Evolutionary conservation across 2,113 vertebrate genomes (phyloP).

Genomic region (Synchiropus splendidus): DNA sequence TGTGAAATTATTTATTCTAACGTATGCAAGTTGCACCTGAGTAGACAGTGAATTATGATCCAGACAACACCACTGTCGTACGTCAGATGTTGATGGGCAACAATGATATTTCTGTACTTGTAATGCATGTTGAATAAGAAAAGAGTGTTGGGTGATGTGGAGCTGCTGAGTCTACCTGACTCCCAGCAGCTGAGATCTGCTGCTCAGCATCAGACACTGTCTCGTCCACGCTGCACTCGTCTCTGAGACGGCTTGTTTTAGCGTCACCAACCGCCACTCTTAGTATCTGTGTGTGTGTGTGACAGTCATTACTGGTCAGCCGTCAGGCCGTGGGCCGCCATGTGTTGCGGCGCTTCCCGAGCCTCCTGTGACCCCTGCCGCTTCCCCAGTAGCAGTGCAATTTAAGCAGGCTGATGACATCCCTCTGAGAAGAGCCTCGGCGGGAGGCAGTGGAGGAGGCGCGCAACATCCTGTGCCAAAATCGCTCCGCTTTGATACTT

Average conservation of each 20-base stretch:
- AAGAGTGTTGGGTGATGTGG: too few species aligned
- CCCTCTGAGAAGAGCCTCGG: constrained; percentile 42
- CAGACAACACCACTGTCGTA: too few species aligned
- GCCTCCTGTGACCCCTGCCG: constrained; percentile 75
- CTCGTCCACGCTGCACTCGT: constrained; percentile 10
- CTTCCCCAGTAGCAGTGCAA: constrained; percentile 67
- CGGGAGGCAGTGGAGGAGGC: background rate
- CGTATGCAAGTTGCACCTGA: too few species aligned
- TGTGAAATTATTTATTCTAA: too few species aligned
- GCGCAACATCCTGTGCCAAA: constrained; percentile 1
- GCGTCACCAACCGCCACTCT: constrained; percentile 48
- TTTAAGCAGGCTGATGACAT: constrained; percentile 66
- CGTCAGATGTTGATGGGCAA: too few species aligned
- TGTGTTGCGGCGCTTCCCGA: constrained; percentile 56
- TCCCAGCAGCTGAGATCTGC: too few species aligned
- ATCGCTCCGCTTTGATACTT: constrained; percentile 10
- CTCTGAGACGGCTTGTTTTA: constrained; percentile 21
- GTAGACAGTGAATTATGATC: too few species aligned
- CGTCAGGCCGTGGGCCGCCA: constrained; percentile 59
- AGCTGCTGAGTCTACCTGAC: too few species aligned
- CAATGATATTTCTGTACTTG: too few species aligned
- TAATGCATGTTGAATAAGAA: too few species aligned
- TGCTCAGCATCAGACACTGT: constrained; percentile 1
- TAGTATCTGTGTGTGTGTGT: constrained; percentile 58
- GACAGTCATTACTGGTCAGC: constrained; percentile 55